Evolutionary conservation across 2,888 invertebrate genomes (phyloP), one percentile per base, ranked within the genome.

Genomic region (Abscondita cerata): DNA sequence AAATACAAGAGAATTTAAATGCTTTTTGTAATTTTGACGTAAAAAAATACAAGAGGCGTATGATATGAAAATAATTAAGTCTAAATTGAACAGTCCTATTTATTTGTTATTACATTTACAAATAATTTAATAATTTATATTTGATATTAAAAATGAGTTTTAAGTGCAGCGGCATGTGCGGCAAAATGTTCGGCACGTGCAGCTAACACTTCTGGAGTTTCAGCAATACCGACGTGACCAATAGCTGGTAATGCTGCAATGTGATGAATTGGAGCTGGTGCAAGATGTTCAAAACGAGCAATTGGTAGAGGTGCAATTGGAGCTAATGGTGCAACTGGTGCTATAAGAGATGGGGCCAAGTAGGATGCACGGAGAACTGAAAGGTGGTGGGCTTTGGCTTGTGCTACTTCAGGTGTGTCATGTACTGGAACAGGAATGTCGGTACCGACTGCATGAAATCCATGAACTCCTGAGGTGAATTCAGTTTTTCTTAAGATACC

Each of bases 371-470:
- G 31, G 46, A 56, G 52, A 20, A 54, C 31, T 11, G 53, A 62
- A 13, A 68, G 59, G 58, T 71, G 70, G 13, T 68, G 59, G 16
- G 67, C 66, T 31, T 66, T 65, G 16, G 72, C 72, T 5, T 57
- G 52, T 6, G 65, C 64, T 8, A 73, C 73, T 64, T 74, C 73
- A 4, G 70, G 68, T 6, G 72, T 72, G 18, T 73, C 73, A 11
- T 56, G 34, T 3, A 71, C 72, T 33, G 69, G 60, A 13, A 65
- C 64, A 6, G 69, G 70, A 38, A 69, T n/a, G 47, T 67, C 64
- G 56, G 59, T 61, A n/a, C 69, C 65, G 12, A 59, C 15, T 9
- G 67, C 66, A 31, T 59, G 52, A 51, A 67, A 68, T 11, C 72
- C 72, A 9, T 68, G 53, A 13, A 52, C 59, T n/a, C 66, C 68